A percentile compares a stretch with the other conserved stretches of the same genome.
These are phyloP conservation scores for Xenentodon cancila DNA, from an alignment of 2,797 vertebrate species.

Conservation along the genomic window DNA sequence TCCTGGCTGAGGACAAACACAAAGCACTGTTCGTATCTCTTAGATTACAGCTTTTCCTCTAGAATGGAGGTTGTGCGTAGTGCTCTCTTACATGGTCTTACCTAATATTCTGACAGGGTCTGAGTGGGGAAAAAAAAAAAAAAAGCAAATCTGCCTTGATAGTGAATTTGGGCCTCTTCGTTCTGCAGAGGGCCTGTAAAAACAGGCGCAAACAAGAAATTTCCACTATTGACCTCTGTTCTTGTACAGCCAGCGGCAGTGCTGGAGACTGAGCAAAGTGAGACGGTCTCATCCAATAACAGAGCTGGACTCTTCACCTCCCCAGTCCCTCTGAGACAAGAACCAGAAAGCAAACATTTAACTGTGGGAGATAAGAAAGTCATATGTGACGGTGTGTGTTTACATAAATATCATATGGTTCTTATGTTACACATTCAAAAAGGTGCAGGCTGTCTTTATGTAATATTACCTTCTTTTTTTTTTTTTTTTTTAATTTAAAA, in stretches of 20 bases:
- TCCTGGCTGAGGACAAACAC: slow-evolving; percentile 97
- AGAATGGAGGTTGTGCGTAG: not conserved
- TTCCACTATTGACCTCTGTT: slow-evolving; percentile 46
- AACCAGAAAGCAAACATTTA: slow-evolving; percentile 72
- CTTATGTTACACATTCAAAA: not conserved
- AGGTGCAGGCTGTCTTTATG: not conserved
- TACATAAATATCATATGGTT: not conserved
- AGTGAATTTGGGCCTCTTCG: slow-evolving; percentile 29
- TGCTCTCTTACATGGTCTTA: not conserved
- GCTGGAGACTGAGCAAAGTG: slow-evolving; percentile 35
- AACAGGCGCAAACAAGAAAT: slow-evolving; percentile 62
- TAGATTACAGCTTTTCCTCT: slow-evolving; percentile 16
- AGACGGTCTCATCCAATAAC: slow-evolving; percentile 59
- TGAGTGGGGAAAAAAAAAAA: slow-evolving; percentile 5
- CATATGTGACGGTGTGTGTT: slow-evolving; percentile 7
- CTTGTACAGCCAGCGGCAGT: slow-evolving; percentile 27
- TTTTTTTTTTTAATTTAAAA: too few relatives aligned
- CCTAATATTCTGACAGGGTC: slow-evolving; percentile 10
- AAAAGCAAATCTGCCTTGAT: not conserved
- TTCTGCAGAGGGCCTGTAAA: slow-evolving; percentile 52
- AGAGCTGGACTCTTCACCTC: slow-evolving; percentile 63
- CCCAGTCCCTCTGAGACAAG: slow-evolving; percentile 56
- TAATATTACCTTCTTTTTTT: too few relatives aligned
- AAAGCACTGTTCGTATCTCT: slow-evolving; percentile 90
- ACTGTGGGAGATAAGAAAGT: slow-evolving; percentile 62